phyloP scores from a whole-genome alignment of 2,888 invertebrate species.

The Diloba caeruleocephala region DNA sequence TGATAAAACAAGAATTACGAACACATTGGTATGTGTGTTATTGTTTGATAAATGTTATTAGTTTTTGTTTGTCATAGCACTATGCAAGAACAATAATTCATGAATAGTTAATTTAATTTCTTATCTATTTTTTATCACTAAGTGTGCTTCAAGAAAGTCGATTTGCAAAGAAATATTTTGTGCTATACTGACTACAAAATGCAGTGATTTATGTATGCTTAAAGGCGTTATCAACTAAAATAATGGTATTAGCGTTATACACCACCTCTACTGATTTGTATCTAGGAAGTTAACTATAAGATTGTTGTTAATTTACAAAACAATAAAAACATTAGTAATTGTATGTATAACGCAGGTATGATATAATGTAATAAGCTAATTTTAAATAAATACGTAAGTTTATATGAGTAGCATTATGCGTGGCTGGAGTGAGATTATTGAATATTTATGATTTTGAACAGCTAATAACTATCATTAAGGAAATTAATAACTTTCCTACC shows the following conservation, averaged over 20 bases:
- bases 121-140: too few relatives aligned
- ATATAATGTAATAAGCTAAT: constrained; percentile 40
- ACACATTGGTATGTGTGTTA: too few relatives aligned
- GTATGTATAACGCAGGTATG: constrained; percentile 35
- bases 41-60: too few relatives aligned
- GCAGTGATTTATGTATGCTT: constrained; percentile 20
- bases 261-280: constrained; percentile 47
- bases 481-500: too few relatives aligned
- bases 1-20: too few relatives aligned
- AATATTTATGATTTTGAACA: constrained; percentile 43
- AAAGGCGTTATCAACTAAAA: constrained; percentile 30
- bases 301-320: constrained; percentile 28
- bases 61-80: too few relatives aligned
- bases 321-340: constrained; percentile 34
- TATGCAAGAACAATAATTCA: too few relatives aligned
- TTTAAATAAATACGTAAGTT: constrained; percentile 26
- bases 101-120: too few relatives aligned
- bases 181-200: constrained; percentile 14
- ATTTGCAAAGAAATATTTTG: constrained; percentile 10
- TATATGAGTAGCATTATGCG: constrained; percentile 29
- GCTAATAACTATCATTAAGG: not conserved
- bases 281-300: constrained; percentile 28
- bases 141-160: constrained; percentile 14
- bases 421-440: constrained; percentile 59
- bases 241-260: constrained; percentile 43